Evolutionary conservation across 2,113 vertebrate genomes (phyloP).

Genomic region (Pluvianellus socialis): DNA sequence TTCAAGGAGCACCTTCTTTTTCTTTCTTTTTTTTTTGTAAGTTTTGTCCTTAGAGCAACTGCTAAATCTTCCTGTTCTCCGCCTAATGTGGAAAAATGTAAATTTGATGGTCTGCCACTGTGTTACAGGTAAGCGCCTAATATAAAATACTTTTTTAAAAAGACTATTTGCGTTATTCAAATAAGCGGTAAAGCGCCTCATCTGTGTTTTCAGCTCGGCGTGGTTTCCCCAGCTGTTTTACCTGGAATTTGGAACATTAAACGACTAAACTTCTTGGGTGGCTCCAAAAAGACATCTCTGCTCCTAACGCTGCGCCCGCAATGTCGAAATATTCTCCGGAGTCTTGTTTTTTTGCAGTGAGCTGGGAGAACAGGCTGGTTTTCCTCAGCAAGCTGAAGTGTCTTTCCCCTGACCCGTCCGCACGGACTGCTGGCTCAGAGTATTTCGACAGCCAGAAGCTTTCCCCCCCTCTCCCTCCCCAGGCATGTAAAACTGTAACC

Average conservation of each 20-base stretch:
- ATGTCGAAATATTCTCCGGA: accelerated
- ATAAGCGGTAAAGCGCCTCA: not conserved
- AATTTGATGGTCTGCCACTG: not conserved
- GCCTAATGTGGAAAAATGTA: not conserved
- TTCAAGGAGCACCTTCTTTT: not conserved
- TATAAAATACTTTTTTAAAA: not conserved
- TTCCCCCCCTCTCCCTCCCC: not conserved
- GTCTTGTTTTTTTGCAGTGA: too few species aligned
- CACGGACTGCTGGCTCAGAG: accelerated
- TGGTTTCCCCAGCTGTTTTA: not conserved
- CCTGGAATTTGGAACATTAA: not conserved
- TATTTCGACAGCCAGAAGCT: accelerated
- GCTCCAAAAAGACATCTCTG: not conserved
- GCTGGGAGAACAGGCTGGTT: accelerated
- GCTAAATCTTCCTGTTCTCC: not conserved
- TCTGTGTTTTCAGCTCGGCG: accelerated
- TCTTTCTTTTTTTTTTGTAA: not conserved
- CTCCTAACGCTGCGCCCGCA: not conserved
- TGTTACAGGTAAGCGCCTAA: not conserved
- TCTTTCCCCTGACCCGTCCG: not conserved
- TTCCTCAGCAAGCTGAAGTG: not conserved
- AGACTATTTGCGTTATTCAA: not conserved
- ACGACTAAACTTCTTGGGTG: not conserved
- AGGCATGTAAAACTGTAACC: accelerated
- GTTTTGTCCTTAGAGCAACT: not conserved